Conservation (phyloP, 2,797 vertebrate species). For the Gadopsis bispinosus region DNA sequence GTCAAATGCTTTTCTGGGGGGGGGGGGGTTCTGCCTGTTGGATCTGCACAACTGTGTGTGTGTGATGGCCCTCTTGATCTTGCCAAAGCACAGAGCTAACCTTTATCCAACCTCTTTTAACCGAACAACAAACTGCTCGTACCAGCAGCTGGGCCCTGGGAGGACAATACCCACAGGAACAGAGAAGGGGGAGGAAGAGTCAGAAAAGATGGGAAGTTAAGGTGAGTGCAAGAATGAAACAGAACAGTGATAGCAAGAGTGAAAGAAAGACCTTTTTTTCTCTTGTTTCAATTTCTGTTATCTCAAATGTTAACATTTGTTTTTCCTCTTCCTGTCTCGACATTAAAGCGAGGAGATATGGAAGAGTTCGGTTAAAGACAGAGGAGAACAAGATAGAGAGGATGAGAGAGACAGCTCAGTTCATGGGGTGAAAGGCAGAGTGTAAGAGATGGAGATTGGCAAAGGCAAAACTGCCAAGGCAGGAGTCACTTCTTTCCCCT, state of each 20-base stretch:
- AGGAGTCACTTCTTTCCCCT: not conserved
- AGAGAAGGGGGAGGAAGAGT: not conserved
- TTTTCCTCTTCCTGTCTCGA: not conserved
- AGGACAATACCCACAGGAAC: constrained; percentile 14
- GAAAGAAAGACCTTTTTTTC: not conserved
- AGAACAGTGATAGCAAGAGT: not conserved
- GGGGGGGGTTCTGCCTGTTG: not conserved
- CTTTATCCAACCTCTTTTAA: constrained; percentile 30
- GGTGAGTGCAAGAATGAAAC: not conserved
- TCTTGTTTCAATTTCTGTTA: not conserved
- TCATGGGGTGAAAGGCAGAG: not conserved
- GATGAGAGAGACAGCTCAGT: not conserved
- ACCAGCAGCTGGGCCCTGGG: constrained; percentile 29
- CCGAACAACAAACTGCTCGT: constrained; percentile 36
- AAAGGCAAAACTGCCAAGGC: not conserved
- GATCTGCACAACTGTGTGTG: not conserved
- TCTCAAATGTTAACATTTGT: not conserved
- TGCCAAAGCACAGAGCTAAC: constrained; percentile 26
- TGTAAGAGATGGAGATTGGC: not conserved
- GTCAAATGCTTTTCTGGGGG: not conserved
- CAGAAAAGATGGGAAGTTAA: not conserved
- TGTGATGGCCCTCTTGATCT: constrained; percentile 12
- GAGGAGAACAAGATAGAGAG: not conserved
- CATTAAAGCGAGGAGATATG: not conserved
- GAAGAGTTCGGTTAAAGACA: not conserved